Conservation (phyloP, 2,888 invertebrate species). For the Tenthredo amoena region DNA sequence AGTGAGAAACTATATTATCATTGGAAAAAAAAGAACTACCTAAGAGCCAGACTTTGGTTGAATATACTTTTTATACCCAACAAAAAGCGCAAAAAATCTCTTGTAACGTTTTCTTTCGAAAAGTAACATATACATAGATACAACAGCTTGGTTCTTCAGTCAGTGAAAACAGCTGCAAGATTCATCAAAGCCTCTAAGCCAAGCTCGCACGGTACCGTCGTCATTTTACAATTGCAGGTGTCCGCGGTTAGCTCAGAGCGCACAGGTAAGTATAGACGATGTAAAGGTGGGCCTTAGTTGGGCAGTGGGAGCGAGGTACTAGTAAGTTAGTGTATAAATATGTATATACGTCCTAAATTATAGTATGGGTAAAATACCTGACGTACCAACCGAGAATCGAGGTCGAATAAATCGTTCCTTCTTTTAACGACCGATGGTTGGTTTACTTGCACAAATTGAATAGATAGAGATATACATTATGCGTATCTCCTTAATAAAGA, state of each 20-base stretch:
- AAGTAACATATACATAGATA: background rate
- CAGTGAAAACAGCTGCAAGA: slow-evolving; percentile 23
- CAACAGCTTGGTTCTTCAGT: background rate
- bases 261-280: background rate
- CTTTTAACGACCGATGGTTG: slow-evolving; percentile 30
- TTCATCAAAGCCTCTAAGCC: slow-evolving; percentile 6
- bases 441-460: background rate
- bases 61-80: no score
- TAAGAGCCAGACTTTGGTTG: no score
- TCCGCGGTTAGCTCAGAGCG: background rate
- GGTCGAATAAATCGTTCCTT: slow-evolving; percentile 21
- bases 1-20: no score
- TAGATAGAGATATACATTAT: background rate
- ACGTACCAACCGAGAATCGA: slow-evolving; percentile 42
- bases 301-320: background rate
- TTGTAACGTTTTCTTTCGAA: background rate
- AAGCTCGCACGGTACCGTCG: background rate
- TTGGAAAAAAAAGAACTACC: no score
- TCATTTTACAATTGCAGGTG: slow-evolving; percentile 35
- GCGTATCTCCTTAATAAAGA: background rate
- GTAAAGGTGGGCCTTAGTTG: background rate
- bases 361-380: slow-evolving; percentile 24
- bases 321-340: background rate
- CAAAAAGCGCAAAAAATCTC: no score
- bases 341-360: background rate